These are phyloP conservation scores for Aspiorhynchus laticeps DNA, from an alignment of 2,113 vertebrate species.

Conservation along the genomic window DNA sequence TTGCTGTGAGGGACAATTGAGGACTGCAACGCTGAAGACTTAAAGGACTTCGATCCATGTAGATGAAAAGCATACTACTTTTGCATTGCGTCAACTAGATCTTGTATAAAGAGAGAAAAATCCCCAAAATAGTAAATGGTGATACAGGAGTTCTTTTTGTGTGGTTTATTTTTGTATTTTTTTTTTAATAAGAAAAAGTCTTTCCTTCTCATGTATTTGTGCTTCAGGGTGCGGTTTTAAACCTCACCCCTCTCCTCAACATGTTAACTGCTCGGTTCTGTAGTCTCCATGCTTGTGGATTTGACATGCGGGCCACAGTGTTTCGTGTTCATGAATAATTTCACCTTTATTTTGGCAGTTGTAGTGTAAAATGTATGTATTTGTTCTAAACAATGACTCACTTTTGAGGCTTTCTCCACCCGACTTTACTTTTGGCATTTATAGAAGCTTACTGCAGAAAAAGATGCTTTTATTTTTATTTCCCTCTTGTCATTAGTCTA, in stretches of 20 bases:
- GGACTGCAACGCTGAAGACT: constrained; percentile 49
- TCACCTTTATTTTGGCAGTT: constrained; percentile 34
- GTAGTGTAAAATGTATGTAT: constrained; percentile 52
- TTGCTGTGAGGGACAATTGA: constrained; percentile 52
- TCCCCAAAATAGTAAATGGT: constrained; percentile 60
- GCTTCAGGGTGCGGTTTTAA: constrained; percentile 49
- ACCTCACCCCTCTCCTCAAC: constrained; percentile 19
- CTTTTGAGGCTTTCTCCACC: background rate
- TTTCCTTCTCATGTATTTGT: constrained; percentile 49
- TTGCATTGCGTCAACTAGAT: constrained; percentile 56
- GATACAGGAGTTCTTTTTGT: constrained; percentile 59
- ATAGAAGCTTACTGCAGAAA: constrained; percentile 41
- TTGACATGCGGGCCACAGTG: constrained; percentile 32
- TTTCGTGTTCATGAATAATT: constrained; percentile 44
- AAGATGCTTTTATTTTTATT: constrained; percentile 26
- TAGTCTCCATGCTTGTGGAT: constrained; percentile 45
- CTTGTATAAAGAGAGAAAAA: constrained; percentile 59
- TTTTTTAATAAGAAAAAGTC: constrained; percentile 9
- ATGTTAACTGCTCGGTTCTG: constrained; percentile 40
- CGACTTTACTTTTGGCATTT: constrained; percentile 53
- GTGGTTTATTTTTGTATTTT: constrained; percentile 64
- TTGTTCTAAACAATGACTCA: constrained; percentile 40
- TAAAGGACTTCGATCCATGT: constrained; percentile 52
- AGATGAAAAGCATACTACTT: constrained; percentile 53
- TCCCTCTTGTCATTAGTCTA: constrained; percentile 44